Evolutionary conservation across 2,888 invertebrate genomes (phyloP).

Genomic region (Adineta ricciae): DNA sequence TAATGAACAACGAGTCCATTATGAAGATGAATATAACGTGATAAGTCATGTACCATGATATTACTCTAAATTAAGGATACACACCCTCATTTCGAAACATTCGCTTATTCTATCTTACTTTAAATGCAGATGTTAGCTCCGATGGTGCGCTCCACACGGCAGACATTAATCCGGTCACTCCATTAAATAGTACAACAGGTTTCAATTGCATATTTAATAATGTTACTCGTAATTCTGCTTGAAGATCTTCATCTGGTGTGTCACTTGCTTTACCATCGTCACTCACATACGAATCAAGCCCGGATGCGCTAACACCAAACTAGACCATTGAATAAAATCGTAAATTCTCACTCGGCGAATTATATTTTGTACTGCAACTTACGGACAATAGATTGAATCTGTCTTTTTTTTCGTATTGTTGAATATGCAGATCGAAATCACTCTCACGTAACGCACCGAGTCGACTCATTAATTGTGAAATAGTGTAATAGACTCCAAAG

Average conservation of each 20-base stretch:
- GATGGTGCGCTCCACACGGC: conserved; percentile 22
- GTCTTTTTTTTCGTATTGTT: not conserved
- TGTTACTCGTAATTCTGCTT: not conserved
- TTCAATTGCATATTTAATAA: not conserved
- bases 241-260: conserved; percentile 1
- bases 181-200: not conserved
- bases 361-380: not conserved
- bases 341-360: too few species aligned
- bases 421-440: conserved; percentile 5
- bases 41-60: conserved; percentile 10
- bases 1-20: conserved; percentile 2
- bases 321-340: not conserved
- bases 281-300: not conserved
- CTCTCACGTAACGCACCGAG: not conserved
- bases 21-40: conserved; percentile 14
- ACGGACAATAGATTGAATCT: not conserved
- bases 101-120: not conserved
- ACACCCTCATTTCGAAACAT: not conserved
- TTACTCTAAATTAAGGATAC: not conserved
- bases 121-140: conserved; percentile 3
- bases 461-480: conserved; percentile 3
- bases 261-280: not conserved
- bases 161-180: not conserved
- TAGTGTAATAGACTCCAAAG: conserved; percentile 6
- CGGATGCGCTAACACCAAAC: conserved; percentile 6